Evolutionary conservation across 2,113 vertebrate genomes (phyloP).

Genomic region (Bubalus kerabau): DNA sequence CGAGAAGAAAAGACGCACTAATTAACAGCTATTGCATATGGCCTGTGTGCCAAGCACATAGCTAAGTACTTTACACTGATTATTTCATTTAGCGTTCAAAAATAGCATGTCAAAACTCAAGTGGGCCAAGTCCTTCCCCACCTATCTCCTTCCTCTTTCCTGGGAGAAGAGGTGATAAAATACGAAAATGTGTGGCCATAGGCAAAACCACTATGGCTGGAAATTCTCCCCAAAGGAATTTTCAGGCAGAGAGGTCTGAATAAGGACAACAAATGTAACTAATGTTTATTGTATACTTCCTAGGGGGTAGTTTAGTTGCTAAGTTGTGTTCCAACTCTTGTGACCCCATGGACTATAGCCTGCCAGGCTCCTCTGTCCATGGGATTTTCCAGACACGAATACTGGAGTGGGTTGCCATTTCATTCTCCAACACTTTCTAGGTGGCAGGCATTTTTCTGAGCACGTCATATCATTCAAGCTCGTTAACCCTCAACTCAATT

Average conservation of each 20-base stretch:
- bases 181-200: background rate
- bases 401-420: background rate
- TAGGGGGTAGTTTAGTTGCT: background rate
- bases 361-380: background rate
- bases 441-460: background rate
- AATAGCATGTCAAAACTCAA: background rate
- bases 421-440: background rate
- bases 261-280: background rate
- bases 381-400: background rate
- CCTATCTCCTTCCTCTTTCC: background rate
- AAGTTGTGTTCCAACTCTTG: background rate
- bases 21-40: background rate
- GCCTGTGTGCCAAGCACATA: background rate
- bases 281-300: background rate
- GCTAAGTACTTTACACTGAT: background rate
- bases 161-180: background rate
- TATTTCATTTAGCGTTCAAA: constrained; percentile 8
- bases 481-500: background rate
- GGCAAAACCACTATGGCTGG: background rate
- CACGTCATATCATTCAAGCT: background rate
- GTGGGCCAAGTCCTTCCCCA: background rate
- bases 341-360: background rate
- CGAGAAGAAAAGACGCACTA: background rate
- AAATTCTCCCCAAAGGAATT: background rate
- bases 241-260: background rate